phyloP scores from a whole-genome alignment of 2,797 vertebrate species.

The Diglossa cyanea region DNA sequence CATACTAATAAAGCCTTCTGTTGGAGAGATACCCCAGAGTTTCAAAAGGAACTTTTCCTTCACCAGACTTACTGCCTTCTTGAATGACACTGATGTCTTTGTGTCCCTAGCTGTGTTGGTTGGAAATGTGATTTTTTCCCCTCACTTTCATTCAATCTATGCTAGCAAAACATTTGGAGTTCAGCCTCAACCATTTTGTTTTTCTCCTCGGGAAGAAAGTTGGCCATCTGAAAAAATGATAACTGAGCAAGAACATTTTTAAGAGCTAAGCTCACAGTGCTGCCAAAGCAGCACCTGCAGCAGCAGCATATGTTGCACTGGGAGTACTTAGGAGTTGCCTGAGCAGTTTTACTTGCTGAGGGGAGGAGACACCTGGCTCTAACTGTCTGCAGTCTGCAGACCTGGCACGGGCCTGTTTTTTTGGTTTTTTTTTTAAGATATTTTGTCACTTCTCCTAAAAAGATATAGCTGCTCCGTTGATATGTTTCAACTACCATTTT shows the following conservation, averaged over 20 bases:
- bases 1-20: not conserved
- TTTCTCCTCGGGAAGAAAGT: not conserved
- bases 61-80: not conserved
- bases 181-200: not conserved
- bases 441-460: not conserved
- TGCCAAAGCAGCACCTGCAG: slow-evolving; percentile 17
- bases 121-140: not conserved
- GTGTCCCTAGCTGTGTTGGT: not conserved
- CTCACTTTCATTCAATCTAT: not conserved
- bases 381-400: not conserved
- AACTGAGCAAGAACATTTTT: not conserved
- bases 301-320: not conserved
- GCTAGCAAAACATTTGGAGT: not conserved
- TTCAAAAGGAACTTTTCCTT: not conserved
- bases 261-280: not conserved
- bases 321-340: not conserved
- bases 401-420: not conserved
- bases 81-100: not conserved
- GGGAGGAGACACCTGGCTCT: not conserved
- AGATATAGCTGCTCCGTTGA: not conserved
- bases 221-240: not conserved
- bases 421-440: not conserved
- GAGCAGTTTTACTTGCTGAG: not conserved
- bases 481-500: not conserved
- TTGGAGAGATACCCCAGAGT: not conserved